These are phyloP conservation scores for Eospalax fontanierii DNA, from an alignment of 2,797 vertebrate genomes.

Conservation along the genomic window DNA sequence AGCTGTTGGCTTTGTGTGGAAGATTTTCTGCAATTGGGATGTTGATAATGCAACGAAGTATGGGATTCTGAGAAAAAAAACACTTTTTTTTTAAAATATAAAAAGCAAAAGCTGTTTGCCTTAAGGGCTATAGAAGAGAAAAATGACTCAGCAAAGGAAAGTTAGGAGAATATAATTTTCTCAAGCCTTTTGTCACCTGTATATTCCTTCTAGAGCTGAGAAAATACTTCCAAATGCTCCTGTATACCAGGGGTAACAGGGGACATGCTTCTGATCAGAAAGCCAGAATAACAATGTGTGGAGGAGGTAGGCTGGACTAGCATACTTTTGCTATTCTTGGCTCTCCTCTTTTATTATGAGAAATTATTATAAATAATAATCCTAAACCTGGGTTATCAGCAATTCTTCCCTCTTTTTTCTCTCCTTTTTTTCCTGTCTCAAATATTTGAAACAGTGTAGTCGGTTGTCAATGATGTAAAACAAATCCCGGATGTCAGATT, in stretches of 20 bases:
- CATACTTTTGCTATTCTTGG: neutral
- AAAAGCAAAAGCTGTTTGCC: neutral
- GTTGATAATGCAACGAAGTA: constrained; percentile 74
- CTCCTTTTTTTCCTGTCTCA: constrained; percentile 40
- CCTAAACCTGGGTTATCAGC: constrained; percentile 10
- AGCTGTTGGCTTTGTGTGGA: constrained; percentile 68
- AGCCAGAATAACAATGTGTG: neutral
- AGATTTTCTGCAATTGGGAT: constrained; percentile 71
- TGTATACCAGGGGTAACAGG: neutral
- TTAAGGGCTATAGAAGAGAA: neutral
- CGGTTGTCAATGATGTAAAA: constrained; percentile 73
- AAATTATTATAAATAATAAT: constrained; percentile 34
- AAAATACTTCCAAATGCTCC: neutral
- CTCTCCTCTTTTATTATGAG: constrained; percentile 9
- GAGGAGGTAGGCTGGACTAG: neutral
- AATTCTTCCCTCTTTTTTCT: constrained; percentile 34
- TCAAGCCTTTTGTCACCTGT: neutral
- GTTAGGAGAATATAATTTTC: constrained; percentile 43
- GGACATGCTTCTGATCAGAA: neutral
- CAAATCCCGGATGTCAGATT: constrained; percentile 67
- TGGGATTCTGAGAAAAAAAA: constrained; percentile 81
- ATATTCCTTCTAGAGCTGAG: neutral
- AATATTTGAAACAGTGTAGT: constrained; percentile 75
- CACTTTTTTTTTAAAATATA: neutral
- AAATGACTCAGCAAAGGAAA: neutral